Conservation (phyloP, 2,888 invertebrate genomes). For the Heliconius charithonia region DNA sequence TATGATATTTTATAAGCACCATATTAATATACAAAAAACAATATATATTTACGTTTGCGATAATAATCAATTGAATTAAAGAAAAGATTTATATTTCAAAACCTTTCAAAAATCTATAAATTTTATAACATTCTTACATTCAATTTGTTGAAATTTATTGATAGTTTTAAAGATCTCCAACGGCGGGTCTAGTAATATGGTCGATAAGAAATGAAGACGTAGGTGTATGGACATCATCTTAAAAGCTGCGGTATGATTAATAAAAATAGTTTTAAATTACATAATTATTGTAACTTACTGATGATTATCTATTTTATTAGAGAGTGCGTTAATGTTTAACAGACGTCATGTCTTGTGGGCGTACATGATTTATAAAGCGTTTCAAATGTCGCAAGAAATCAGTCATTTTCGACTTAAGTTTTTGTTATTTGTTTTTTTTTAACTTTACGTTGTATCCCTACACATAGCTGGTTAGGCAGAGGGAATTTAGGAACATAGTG, state of each 20-base stretch:
- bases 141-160: neutral
- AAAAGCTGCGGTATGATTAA: slow-evolving; percentile 38
- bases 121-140: neutral
- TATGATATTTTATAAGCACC: no score
- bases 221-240: slow-evolving; percentile 38
- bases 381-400: slow-evolving; percentile 22
- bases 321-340: slow-evolving; percentile 35
- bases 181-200: neutral
- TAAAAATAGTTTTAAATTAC: slow-evolving; percentile 43
- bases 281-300: slow-evolving; percentile 35
- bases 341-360: slow-evolving; percentile 28
- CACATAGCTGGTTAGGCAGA: no score
- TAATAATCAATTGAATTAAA: neutral
- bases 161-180: neutral
- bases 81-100: neutral
- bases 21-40: no score
- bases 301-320: slow-evolving; percentile 41
- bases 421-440: neutral
- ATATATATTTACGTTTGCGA: neutral
- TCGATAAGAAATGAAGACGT: slow-evolving; percentile 27
- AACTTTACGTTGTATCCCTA: no score
- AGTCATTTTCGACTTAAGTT: neutral
- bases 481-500: no score
- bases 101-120: neutral
- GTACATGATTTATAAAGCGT: slow-evolving; percentile 27